Conservation (phyloP, 2,797 vertebrate species). For the Malacoctenus gilli region DNA sequence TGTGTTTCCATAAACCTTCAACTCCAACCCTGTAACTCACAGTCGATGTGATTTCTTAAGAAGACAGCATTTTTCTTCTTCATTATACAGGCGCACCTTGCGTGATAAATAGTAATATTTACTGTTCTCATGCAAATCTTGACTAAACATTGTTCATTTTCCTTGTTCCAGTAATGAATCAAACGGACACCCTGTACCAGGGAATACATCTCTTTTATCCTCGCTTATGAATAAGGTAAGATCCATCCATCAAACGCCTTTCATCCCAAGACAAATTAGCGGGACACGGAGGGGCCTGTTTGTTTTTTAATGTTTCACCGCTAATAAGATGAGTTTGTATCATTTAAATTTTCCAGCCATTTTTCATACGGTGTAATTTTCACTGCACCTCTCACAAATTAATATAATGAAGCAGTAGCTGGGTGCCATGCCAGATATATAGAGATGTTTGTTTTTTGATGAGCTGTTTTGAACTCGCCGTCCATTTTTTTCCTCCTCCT, state of each 20-base stretch:
- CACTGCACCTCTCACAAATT: constrained; percentile 97
- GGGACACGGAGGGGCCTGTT: constrained; percentile 88
- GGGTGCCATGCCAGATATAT: constrained; percentile 93
- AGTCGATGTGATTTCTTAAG: constrained; percentile 66
- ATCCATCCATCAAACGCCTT: constrained; percentile 95
- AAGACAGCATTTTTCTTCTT: constrained; percentile 80
- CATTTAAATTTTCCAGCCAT: constrained; percentile 99
- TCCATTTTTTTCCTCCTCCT: constrained; percentile 77
- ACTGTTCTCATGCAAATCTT: constrained; percentile 87
- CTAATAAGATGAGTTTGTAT: constrained; percentile 99
- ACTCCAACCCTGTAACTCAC: constrained; percentile 56
- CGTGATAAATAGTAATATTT: constrained; percentile 87
- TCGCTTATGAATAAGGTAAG: constrained; percentile 99
- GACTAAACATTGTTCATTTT: constrained; percentile 95
- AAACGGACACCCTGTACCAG: constrained; percentile 95
- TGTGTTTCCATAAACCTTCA: constrained; percentile 67
- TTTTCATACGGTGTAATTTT: constrained; percentile 98
- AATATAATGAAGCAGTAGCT: constrained; percentile 99
- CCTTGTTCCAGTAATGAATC: constrained; percentile 98
- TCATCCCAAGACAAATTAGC: constrained; percentile 90
- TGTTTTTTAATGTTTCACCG: constrained; percentile 99
- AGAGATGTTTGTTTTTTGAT: constrained; percentile 90
- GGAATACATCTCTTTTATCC: constrained; percentile 99
- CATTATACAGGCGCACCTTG: constrained; percentile 77
- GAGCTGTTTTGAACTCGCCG: constrained; percentile 85